Conservation (phyloP, 2,797 vertebrate genomes). For the Diplodus puntazzo region DNA sequence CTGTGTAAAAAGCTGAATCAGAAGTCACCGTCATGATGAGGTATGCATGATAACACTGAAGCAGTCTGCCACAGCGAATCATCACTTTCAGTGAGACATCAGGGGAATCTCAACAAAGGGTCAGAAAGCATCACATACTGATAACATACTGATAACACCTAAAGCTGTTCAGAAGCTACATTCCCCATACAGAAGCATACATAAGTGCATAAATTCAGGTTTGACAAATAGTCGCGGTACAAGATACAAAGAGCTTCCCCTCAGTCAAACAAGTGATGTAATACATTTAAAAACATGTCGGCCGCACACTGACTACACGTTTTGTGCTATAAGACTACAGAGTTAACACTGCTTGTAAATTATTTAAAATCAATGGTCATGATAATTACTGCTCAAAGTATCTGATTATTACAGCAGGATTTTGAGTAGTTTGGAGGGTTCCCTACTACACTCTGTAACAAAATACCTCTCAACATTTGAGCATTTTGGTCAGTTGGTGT, state of each 20-base stretch:
- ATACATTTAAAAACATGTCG: conserved; percentile 32
- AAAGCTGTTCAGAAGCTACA: conserved; percentile 79
- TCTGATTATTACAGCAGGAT: conserved; percentile 41
- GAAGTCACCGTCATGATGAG: background rate
- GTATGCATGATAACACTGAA: conserved; percentile 50
- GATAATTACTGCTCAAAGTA: conserved; percentile 38
- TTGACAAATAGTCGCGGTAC: conserved; percentile 61
- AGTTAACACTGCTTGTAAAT: conserved; percentile 32
- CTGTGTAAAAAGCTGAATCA: background rate
- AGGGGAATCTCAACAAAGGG: conserved; percentile 58
- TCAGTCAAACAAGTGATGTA: conserved; percentile 43
- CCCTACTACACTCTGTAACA: conserved; percentile 17
- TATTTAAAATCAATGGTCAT: conserved; percentile 16
- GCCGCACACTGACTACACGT: conserved; percentile 21
- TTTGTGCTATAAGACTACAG: conserved; percentile 43
- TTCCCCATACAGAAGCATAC: conserved; percentile 81
- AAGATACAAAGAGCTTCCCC: conserved; percentile 61
- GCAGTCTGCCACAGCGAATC: conserved; percentile 58
- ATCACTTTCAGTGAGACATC: conserved; percentile 55
- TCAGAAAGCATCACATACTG: conserved; percentile 60
- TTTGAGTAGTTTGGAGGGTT: conserved; percentile 29
- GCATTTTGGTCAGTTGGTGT: conserved; percentile 39
- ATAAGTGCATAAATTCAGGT: conserved; percentile 74
- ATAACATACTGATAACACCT: conserved; percentile 68
- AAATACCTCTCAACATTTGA: conserved; percentile 22